A percentile compares a stretch with the other conserved stretches of the same genome.
phyloP scores from a whole-genome alignment of 2,888 invertebrate genomes.

The Galerucella calmariensis region DNA sequence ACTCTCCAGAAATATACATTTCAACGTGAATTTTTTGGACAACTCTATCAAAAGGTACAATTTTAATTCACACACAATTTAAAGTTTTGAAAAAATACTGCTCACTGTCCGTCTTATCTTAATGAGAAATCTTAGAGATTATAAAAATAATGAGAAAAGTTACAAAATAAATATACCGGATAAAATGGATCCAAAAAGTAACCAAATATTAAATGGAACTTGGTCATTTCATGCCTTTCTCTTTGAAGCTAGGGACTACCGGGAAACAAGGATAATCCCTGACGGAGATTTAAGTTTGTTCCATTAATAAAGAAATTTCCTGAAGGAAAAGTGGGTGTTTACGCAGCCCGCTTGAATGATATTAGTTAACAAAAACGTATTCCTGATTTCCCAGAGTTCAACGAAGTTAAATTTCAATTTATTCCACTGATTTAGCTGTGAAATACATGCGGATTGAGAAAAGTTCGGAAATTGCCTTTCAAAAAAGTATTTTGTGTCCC shows the following conservation, averaged over 20 bases:
- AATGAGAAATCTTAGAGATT: neutral
- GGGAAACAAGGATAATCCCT: neutral
- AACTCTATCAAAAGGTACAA: neutral
- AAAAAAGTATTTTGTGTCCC: neutral
- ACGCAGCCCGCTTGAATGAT: neutral
- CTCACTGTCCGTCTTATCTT: neutral
- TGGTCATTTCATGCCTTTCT: neutral
- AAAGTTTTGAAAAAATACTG: neutral
- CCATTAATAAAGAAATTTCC: neutral
- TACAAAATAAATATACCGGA: neutral
- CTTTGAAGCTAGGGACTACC: neutral
- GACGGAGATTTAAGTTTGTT: neutral
- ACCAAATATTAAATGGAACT: neutral
- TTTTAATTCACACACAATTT: neutral
- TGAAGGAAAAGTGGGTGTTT: too few relatives aligned
- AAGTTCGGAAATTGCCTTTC: neutral
- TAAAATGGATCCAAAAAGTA: neutral
- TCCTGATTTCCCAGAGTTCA: neutral
- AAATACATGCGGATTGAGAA: neutral
- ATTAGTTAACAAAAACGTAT: slow-evolving; percentile 2
- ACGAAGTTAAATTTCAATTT: slow-evolving; percentile 1
- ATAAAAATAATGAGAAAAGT: slow-evolving; percentile 9
- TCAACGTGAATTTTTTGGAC: too few relatives aligned
- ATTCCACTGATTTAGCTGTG: too few relatives aligned
- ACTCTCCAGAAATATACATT: too few relatives aligned